Evolutionary conservation across 2,113 vertebrate species (phyloP), one percentile per base, ranked within the genome.

Genomic region (Pimephales promelas): DNA sequence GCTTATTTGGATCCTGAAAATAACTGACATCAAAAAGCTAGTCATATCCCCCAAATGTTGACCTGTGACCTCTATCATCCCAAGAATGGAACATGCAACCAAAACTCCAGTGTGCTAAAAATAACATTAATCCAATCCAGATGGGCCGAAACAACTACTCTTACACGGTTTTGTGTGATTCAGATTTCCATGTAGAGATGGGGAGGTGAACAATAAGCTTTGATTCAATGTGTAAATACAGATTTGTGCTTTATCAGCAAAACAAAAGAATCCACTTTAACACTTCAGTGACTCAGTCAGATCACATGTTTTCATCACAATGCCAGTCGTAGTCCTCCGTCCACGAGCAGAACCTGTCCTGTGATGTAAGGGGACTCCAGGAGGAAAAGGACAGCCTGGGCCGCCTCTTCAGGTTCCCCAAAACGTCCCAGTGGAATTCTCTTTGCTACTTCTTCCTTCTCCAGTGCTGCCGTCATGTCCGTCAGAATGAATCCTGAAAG

Each of bases 291-390:
- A 24, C 26, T 64, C 61, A 20, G 6, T 66, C 20, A 3, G 64
- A 28, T 66, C 16, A 3, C 2, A 8, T 18, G 14, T 5, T 47
- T 47, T 16, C 13, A n/a, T 90, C 91, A 98, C 62, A 94, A 90
- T 66, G 90, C n/a, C 87, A 98, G 94, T 3, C 96, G 96, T 83
- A 99, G 93, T 0, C 98, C 97, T 77, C 97, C 98, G 22, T 98
- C 97, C 85, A 98, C 95, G 85, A 96, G 87, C 76, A 99, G 88
- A 87, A 95, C 94, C 54, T 96, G 96, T 4, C 98, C 98, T 1
- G 97, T 99, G 24, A 98, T 1, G 56, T 98, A 99, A 0, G 95
- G 81, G 0, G 95, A 94, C 87, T 97, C 93, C n/a, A 98, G 76
- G 68, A 99, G 96, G 93, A 99, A 99, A 73, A 94, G 88, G 34